Conservation (phyloP, 2,888 invertebrate genomes). For the Pseudococcus viburni region DNA sequence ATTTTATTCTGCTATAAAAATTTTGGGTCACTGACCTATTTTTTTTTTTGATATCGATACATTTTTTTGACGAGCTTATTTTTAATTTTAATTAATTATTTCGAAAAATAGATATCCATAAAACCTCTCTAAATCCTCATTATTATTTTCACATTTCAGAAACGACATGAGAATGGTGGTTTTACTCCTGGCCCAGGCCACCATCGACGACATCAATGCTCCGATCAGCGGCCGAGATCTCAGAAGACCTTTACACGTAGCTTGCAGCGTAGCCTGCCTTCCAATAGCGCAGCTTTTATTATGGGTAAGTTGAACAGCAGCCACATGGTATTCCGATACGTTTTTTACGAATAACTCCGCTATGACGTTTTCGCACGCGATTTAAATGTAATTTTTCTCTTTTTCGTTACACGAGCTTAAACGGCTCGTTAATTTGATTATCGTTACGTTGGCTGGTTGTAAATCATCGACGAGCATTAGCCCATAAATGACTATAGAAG, state of each 20-base stretch:
- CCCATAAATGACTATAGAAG: neutral
- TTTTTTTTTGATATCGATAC: too few relatives aligned
- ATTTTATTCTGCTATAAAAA: too few relatives aligned
- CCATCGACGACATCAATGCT: conserved; percentile 82
- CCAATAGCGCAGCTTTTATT: conserved; percentile 92
- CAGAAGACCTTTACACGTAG: conserved; percentile 88
- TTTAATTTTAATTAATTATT: too few relatives aligned
- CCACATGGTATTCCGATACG: neutral
- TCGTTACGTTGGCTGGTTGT: neutral
- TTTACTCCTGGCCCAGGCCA: conserved; percentile 78
- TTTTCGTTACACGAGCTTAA: neutral
- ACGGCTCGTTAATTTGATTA: neutral
- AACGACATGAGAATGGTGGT: conserved; percentile 80
- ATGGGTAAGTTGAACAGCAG: conserved; percentile 80
- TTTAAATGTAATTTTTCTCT: neutral
- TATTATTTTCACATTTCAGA: conserved; percentile 70
- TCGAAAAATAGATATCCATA: too few relatives aligned
- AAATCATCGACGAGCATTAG: neutral
- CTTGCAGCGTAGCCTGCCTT: conserved; percentile 90
- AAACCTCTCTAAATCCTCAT: neutral
- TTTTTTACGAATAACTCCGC: neutral
- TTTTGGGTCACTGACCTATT: too few relatives aligned
- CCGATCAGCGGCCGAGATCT: conserved; percentile 83
- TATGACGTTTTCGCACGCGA: neutral
- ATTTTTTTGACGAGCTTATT: too few relatives aligned